Evolutionary conservation across 2,797 vertebrate species (phyloP).

Genomic region (Cygnus olor): DNA sequence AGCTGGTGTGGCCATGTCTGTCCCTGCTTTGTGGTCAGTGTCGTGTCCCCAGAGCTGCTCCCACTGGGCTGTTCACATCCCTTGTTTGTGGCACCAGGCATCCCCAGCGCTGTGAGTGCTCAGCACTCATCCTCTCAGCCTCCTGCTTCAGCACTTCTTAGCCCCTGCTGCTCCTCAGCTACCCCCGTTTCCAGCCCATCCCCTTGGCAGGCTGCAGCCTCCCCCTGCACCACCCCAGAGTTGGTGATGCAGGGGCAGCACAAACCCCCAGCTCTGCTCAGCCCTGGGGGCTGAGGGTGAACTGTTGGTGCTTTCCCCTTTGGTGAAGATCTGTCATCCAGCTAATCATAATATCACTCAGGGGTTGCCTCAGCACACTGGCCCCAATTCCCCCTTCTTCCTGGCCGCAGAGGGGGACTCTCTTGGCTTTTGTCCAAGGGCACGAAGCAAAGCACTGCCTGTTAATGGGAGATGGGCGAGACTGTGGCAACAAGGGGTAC

Average conservation of each 20-base stretch:
- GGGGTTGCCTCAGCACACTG: neutral
- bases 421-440: neutral
- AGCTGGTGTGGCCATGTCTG: accelerated
- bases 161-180: neutral
- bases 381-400: neutral
- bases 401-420: neutral
- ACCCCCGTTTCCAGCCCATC: neutral
- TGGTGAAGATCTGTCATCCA: neutral
- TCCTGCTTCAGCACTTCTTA: neutral
- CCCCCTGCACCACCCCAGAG: neutral
- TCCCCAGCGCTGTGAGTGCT: neutral
- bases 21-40: neutral
- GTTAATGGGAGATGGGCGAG: accelerated
- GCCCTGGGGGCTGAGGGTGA: neutral
- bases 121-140: neutral
- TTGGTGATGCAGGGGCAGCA: neutral
- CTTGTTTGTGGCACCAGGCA: neutral
- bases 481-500: no score
- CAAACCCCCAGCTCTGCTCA: neutral
- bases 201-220: neutral
- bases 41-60: neutral
- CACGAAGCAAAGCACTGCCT: neutral
- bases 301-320: neutral
- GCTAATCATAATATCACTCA: neutral
- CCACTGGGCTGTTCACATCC: neutral